Conservation (phyloP, 2,113 vertebrate genomes). For the Zosterops hypoxanthus region DNA sequence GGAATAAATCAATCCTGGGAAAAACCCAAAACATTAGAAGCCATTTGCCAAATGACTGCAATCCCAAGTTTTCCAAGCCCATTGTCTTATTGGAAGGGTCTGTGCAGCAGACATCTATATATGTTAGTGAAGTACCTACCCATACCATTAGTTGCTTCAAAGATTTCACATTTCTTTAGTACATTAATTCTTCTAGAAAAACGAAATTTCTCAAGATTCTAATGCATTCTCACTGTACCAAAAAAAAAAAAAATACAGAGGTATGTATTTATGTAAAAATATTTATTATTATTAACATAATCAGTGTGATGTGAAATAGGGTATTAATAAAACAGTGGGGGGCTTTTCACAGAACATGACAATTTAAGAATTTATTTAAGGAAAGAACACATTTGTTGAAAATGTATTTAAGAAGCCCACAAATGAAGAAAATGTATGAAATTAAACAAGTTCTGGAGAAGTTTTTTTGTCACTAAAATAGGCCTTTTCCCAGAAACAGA, state of each 20-base stretch:
- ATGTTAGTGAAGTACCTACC: neutral
- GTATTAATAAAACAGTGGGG: neutral
- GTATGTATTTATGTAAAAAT: neutral
- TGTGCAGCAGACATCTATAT: neutral
- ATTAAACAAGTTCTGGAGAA: neutral
- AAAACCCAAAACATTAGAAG: neutral
- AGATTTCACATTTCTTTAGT: neutral
- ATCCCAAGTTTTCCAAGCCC: neutral
- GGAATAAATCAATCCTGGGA: neutral
- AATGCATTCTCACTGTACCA: neutral
- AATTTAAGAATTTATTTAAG: neutral
- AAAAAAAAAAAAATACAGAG: neutral
- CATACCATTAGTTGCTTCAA: neutral
- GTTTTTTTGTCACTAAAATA: neutral
- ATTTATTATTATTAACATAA: conserved; percentile 8
- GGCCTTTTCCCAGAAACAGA: neutral
- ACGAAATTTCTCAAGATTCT: neutral
- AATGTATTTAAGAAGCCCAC: neutral
- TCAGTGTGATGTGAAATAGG: neutral
- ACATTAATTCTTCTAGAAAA: neutral
- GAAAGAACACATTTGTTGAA: neutral
- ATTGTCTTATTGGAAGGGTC: neutral
- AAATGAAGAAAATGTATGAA: neutral
- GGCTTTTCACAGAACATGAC: neutral
- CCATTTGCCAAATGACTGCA: neutral